These are phyloP conservation scores for Centropus unirufus DNA, from an alignment of 2,113 vertebrate species.

Conservation along the genomic window DNA sequence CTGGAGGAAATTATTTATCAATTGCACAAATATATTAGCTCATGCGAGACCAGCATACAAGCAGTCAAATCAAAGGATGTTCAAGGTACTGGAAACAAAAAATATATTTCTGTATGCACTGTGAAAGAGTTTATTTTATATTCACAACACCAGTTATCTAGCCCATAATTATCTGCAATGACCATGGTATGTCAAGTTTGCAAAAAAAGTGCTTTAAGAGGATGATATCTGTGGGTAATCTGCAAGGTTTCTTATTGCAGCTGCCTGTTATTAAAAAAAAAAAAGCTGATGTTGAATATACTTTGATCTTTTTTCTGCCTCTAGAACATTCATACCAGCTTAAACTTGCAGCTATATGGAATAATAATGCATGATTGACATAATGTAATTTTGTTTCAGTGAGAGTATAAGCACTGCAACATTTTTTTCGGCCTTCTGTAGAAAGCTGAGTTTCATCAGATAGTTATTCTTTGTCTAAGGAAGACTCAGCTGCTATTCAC, in stretches of 20 bases:
- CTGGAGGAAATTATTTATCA: constrained; percentile 43
- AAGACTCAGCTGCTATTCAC: neutral
- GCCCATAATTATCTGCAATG: neutral
- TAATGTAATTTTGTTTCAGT: neutral
- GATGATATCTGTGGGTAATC: neutral
- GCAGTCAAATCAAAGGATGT: neutral
- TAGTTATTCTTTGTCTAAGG: neutral
- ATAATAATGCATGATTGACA: neutral
- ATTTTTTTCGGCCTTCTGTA: neutral
- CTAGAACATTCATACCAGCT: neutral
- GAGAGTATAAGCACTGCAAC: neutral
- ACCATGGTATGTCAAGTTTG: neutral
- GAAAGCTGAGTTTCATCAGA: neutral
- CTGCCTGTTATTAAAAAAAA: neutral
- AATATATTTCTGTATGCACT: neutral
- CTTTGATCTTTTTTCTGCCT: neutral
- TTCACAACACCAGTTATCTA: neutral
- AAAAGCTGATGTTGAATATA: neutral
- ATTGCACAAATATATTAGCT: neutral
- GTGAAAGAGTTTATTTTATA: neutral
- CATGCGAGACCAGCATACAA: constrained; percentile 2
- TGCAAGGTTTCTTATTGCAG: neutral
- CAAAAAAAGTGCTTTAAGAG: neutral
- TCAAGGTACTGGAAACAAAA: neutral
- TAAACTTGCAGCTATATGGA: neutral